phyloP scores from a whole-genome alignment of 2,797 vertebrate species.

The Notolepis coatsorum region DNA sequence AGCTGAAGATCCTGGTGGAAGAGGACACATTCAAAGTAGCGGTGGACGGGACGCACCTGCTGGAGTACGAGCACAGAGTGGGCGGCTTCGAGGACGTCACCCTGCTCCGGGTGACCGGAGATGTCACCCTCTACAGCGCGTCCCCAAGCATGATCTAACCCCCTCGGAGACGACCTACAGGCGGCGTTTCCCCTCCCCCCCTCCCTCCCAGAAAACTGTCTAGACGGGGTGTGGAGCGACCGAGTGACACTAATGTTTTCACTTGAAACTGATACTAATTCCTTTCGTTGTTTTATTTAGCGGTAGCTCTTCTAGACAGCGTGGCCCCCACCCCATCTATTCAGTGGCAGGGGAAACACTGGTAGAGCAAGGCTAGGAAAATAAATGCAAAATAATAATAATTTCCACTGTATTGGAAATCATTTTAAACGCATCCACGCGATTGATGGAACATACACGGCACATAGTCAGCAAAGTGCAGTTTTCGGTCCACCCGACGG shows the following conservation, averaged over 20 bases:
- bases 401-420: conserved; percentile 31
- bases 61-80: conserved; percentile 89
- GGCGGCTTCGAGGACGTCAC: conserved; percentile 85
- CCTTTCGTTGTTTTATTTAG: too few relatives aligned
- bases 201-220: too few relatives aligned
- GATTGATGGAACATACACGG: conserved; percentile 36
- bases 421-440: conserved; percentile 13
- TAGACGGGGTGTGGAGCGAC: too few relatives aligned
- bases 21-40: conserved; percentile 89
- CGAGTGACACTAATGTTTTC: too few relatives aligned
- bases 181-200: too few relatives aligned
- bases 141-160: conserved; percentile 82
- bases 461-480: conserved; percentile 38
- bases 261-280: too few relatives aligned
- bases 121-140: conserved; percentile 84
- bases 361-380: too few relatives aligned
- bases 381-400: too few relatives aligned
- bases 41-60: conserved; percentile 85
- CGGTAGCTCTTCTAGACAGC: too few relatives aligned
- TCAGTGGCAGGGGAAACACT: too few relatives aligned
- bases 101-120: conserved; percentile 82
- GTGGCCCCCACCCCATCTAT: too few relatives aligned
- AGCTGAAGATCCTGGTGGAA: conserved; percentile 93
- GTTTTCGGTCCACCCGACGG: conserved; percentile 29
- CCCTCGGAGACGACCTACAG: background rate